Evolutionary conservation across 2,888 invertebrate species (phyloP).

Genomic region (Epirrhoe alternata): DNA sequence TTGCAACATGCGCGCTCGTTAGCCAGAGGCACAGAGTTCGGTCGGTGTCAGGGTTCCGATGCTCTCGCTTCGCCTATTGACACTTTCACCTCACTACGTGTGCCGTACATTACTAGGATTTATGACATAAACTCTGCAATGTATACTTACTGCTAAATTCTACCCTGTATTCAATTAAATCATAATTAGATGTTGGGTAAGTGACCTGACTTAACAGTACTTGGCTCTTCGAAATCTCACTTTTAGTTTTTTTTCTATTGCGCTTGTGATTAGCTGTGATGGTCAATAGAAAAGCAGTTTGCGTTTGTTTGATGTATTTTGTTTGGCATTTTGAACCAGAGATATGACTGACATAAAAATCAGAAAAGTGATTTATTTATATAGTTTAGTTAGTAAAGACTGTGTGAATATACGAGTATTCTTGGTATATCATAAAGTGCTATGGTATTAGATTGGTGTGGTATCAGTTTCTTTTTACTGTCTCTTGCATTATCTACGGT

Average conservation of each 20-base stretch:
- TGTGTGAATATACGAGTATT: too few relatives aligned
- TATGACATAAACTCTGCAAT: slow-evolving; percentile 60
- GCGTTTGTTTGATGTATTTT: slow-evolving; percentile 37
- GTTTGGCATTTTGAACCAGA: slow-evolving; percentile 30
- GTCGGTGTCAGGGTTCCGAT: slow-evolving; percentile 43
- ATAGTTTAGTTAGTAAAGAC: slow-evolving; percentile 21
- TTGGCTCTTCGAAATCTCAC: slow-evolving; percentile 51
- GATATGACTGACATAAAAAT: slow-evolving; percentile 34
- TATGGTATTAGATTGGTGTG: slow-evolving; percentile 36
- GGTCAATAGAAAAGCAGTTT: slow-evolving; percentile 46
- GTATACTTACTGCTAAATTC: slow-evolving; percentile 12
- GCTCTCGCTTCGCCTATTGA: slow-evolving; percentile 56
- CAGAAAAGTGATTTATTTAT: slow-evolving; percentile 29
- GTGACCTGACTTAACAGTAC: slow-evolving; percentile 58
- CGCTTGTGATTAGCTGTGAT: slow-evolving; percentile 44
- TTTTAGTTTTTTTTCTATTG: slow-evolving; percentile 50
- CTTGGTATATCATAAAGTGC: slow-evolving; percentile 15
- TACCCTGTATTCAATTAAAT: slow-evolving; percentile 66
- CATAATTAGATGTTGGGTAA: slow-evolving; percentile 71
- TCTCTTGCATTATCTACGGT: slow-evolving; percentile 49
- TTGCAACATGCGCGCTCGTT: slow-evolving; percentile 17
- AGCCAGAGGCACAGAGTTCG: slow-evolving; percentile 23
- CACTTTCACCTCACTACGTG: slow-evolving; percentile 71
- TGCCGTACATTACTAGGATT: slow-evolving; percentile 66
- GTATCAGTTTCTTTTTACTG: slow-evolving; percentile 53